A percentile compares a stretch with the other conserved stretches of the same genome.
Conservation (phyloP, 2,797 vertebrate genomes). For the Rhadinocentrus ornatus region DNA sequence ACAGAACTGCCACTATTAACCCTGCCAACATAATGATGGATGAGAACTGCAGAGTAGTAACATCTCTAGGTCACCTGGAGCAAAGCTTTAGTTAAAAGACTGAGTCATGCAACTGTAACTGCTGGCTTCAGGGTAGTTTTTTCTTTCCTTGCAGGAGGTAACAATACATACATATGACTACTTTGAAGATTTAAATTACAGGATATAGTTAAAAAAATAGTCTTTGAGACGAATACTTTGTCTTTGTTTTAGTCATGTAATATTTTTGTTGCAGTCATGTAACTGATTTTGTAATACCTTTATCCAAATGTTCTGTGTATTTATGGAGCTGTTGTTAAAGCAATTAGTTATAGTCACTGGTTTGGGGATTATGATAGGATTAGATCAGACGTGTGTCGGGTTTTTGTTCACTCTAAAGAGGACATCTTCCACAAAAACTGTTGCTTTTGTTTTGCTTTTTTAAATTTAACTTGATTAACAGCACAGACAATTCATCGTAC, state of each 20-base stretch:
- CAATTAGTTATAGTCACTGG: neutral
- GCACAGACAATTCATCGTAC: neutral
- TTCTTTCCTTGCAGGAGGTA: neutral
- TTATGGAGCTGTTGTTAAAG: constrained; percentile 7
- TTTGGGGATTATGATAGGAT: constrained; percentile 15
- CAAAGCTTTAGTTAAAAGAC: neutral
- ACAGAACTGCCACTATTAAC: constrained; percentile 38
- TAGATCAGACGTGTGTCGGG: neutral
- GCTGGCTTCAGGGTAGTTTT: neutral
- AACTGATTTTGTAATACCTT: neutral
- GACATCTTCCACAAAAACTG: neutral
- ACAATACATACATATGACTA: neutral
- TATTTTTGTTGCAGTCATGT: neutral
- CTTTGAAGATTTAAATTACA: neutral
- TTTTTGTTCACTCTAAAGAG: neutral
- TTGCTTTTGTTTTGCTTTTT: neutral
- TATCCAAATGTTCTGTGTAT: neutral
- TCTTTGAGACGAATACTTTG: neutral
- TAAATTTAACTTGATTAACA: neutral
- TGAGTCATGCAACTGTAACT: neutral
- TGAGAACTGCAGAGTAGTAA: constrained; percentile 19
- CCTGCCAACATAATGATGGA: constrained; percentile 16
- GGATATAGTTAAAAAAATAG: neutral
- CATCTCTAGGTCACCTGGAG: constrained; percentile 34
- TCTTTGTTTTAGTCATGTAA: neutral